These are phyloP conservation scores for Brachylomia viminalis DNA, from an alignment of 2,888 invertebrate genomes.

Conservation along the genomic window DNA sequence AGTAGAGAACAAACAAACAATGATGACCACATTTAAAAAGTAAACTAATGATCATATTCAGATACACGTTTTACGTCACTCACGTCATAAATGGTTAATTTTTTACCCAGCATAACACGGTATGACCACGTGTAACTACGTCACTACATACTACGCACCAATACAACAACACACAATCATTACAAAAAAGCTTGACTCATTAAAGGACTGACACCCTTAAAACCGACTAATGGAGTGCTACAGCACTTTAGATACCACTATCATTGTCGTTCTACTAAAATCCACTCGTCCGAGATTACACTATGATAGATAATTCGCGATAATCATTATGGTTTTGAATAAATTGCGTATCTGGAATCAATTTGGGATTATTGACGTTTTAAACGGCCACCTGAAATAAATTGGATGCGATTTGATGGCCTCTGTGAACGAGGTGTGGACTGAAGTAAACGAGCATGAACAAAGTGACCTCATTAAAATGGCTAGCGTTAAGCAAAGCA, in stretches of 20 bases:
- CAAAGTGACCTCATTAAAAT: slow-evolving; percentile 16
- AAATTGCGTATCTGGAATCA: neutral
- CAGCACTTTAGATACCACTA: slow-evolving; percentile 66
- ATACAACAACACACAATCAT: neutral
- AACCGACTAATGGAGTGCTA: slow-evolving; percentile 62
- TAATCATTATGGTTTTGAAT: slow-evolving; percentile 12
- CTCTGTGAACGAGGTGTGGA: slow-evolving; percentile 7
- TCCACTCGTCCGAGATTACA: slow-evolving; percentile 47
- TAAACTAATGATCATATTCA: neutral
- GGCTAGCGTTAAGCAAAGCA: neutral
- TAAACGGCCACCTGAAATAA: neutral
- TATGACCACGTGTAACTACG: neutral
- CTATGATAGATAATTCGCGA: slow-evolving; percentile 40
- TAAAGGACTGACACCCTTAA: slow-evolving; percentile 17
- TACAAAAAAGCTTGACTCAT: slow-evolving; percentile 21
- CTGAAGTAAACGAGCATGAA: slow-evolving; percentile 11
- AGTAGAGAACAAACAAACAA: neutral
- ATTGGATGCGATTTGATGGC: neutral
- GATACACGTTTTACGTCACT: neutral
- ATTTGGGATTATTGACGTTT: slow-evolving; percentile 6
- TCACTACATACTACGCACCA: neutral
- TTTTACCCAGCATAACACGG: neutral
- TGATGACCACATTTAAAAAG: neutral
- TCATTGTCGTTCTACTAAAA: slow-evolving; percentile 59
- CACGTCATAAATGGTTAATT: neutral